Evolutionary conservation across 1,140 invertebrate genomes (phyloP), one percentile per base, ranked within the genome.

Genomic region (Ips typographus): DNA sequence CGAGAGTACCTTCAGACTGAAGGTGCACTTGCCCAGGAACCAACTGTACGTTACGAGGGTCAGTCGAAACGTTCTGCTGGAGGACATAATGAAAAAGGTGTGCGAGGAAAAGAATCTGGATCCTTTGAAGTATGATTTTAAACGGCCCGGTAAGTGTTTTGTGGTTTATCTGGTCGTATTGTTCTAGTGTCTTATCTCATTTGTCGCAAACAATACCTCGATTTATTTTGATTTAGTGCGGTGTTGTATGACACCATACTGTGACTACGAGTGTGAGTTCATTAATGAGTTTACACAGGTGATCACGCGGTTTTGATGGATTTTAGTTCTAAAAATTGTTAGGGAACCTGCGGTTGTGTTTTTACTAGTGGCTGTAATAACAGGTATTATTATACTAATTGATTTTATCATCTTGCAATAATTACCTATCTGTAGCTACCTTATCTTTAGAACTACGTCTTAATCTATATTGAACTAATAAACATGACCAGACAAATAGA

Each of bases 91-190:
- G 70, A 80, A 84, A 39, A 85, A 89, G 77, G 89, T 93, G 3
- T 94, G 93, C 75, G 83, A 85, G n/a, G 92, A 94, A 75, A 94
- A 93, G 78, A 87, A 88, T 79, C 80, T 94, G 66, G 91, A 94
- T 78, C 82, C 85, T 7, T 77, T 83, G 38, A 90, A 89, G 76
- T 93, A 94, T 78, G 89, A 91, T 77, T 87, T 95, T 62, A 84
- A 91, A 68, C 90, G 92, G 84, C 91, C 92, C 80, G 86, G 89
- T 89, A 79, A 85, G 80, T 65, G 65, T 57, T 37, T 3, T n/a
- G 38, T 56, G 7, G n/a, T 36, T 55, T 65, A 55, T 38, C 58
- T 44, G 22, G 8, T 43, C 56, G 42, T 22, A 55, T 65, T 44
- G 37, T 65, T 59, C 39, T 42, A 42, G 6, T 39, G 22, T 67